Conservation (phyloP, 2,888 invertebrate genomes). For the Cephus rjabovi region DNA sequence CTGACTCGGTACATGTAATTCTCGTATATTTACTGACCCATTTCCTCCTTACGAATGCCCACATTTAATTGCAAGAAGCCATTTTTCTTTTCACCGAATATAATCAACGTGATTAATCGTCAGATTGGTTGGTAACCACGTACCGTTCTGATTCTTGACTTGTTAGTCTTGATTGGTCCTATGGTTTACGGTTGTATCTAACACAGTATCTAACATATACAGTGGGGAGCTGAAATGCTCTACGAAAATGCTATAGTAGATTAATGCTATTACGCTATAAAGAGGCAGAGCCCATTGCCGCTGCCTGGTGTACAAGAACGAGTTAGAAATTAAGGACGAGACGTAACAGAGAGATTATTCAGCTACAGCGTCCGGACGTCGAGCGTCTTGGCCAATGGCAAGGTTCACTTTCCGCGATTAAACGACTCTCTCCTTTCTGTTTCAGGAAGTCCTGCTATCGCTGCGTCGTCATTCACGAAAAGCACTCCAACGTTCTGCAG, state of each 20-base stretch:
- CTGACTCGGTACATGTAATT: neutral
- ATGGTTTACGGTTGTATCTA: neutral
- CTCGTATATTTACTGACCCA: neutral
- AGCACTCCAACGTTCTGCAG: slow-evolving; percentile 93
- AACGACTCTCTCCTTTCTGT: slow-evolving; percentile 43
- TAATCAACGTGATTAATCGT: neutral
- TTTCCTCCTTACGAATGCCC: neutral
- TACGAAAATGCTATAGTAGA: no score
- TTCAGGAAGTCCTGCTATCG: slow-evolving; percentile 92
- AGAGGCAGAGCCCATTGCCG: no score
- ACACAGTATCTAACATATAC: neutral
- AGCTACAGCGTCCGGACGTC: neutral
- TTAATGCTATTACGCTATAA: no score
- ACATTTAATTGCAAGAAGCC: neutral
- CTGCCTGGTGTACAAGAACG: neutral
- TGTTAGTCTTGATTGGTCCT: neutral
- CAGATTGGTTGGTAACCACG: neutral
- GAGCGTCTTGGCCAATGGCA: neutral
- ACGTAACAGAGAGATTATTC: neutral
- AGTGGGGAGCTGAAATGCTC: no score
- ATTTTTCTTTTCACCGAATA: neutral
- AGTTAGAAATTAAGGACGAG: neutral
- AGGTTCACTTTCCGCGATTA: neutral
- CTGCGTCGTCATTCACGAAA: slow-evolving; percentile 95
- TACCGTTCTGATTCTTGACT: neutral